Base-by-base conservation (phyloP, 2,797 vertebrate genomes). In the Jordanella pulchra region DNA sequence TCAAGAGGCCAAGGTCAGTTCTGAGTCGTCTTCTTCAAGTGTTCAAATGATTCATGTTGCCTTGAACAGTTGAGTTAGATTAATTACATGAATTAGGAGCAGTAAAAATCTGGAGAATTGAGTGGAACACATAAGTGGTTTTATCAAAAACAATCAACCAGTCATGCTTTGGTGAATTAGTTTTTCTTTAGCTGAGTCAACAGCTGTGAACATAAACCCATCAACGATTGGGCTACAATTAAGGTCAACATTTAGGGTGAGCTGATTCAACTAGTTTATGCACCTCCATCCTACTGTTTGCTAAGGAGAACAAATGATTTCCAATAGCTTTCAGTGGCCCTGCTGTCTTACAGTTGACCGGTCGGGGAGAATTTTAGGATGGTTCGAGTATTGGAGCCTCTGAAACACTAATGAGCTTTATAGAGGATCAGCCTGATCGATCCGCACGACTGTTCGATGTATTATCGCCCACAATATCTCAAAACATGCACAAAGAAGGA, bases 1-100 rank as follows among this genome's bases (percentile, higher is more conserved):
- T 53, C 89, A 88, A 27, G 94, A 93, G 11, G 97, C 97, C 23
- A 76, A 87, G 95, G 97, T 97, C 65, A 80, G 90, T 87, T 47
- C 73, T 67, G 0, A 63, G 50, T 3, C 0, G 2, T 27, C 32
- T 71, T 15, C 48, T 23, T n/a, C 30, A 60, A 75, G 61, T 17
- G 32, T 64, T 76, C 72, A 27, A 45, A 0, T 68, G 28, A 53
- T 51, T 64, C 1, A 64, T 30, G n/a, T 58, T 63, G 14, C 4
- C 17, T 0, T 60, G 17, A 23, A 9, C 69, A 72, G 25, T 53
- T 7, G 1, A 23, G 66, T 80, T 60, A 77, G 63, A 61, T 32
- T 63, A 48, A 75, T n/a, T 9, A 10, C 51, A 69, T 30, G 69
- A 45, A 65, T 64, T 35, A n/a, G 13, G 17, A 51, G 17, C 47